Conservation (phyloP, 1,140 invertebrate genomes). For the Nylanderia fulva region DNA sequence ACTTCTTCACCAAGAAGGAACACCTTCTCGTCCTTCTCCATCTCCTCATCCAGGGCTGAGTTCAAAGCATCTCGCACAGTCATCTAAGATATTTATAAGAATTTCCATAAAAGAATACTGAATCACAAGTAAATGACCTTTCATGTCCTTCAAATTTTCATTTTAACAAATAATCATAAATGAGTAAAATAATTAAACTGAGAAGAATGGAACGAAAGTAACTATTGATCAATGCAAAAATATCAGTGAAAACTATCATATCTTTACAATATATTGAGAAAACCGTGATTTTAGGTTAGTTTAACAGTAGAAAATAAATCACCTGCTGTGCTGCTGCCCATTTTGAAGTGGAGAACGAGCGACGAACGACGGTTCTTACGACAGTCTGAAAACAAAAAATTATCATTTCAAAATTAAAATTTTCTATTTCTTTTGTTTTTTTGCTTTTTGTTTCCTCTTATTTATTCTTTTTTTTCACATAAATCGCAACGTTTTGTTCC, state of each 20-base stretch:
- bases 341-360: constrained; percentile 87
- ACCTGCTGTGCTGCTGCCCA: constrained; percentile 87
- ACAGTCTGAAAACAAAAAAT: constrained; percentile 78
- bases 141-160: constrained; percentile 74
- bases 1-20: constrained; percentile 99
- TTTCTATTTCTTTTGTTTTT: too few relatives aligned
- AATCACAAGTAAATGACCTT: constrained; percentile 74
- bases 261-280: not conserved
- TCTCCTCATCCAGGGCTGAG: constrained; percentile 98
- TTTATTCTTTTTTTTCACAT: not conserved
- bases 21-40: constrained; percentile 97
- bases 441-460: too few relatives aligned
- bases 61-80: constrained; percentile 99
- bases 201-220: not conserved
- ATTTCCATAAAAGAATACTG: not conserved
- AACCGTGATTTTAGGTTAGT: not conserved
- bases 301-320: constrained; percentile 21
- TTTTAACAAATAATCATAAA: constrained; percentile 58
- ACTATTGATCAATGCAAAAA: too few relatives aligned
- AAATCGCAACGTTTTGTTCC: not conserved
- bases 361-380: constrained; percentile 79
- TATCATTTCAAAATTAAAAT: not conserved
- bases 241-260: not conserved
- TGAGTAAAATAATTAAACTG: not conserved
- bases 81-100: constrained; percentile 86